Percentiles rank a stretch among this genome's conserved stretches.
phyloP scores from a whole-genome alignment of 2,113 vertebrate species.

The Hystrix brachyura region DNA sequence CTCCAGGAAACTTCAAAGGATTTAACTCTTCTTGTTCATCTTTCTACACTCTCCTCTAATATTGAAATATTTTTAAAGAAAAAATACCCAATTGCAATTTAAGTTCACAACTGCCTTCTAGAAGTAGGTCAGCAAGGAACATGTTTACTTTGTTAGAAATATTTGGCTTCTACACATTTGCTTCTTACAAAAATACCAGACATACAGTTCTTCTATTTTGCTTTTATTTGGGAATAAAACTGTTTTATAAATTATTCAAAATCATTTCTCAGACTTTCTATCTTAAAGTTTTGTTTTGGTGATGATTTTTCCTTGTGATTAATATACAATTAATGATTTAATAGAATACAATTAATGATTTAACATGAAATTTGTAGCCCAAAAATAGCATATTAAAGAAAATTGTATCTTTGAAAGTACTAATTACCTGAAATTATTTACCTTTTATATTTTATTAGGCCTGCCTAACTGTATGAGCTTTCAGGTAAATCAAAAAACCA shows the following conservation, averaged over 20 bases:
- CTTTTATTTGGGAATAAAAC: conserved; percentile 10
- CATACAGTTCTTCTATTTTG: conserved; percentile 36
- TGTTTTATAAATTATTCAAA: conserved; percentile 45
- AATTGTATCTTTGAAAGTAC: conserved; percentile 35
- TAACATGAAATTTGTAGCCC: conserved; percentile 37
- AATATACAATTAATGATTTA: conserved; percentile 41
- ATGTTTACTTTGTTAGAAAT: neutral
- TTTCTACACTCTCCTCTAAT: conserved; percentile 79
- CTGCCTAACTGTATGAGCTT: conserved; percentile 4
- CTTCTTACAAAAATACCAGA: conserved; percentile 52
- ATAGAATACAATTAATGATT: conserved; percentile 34
- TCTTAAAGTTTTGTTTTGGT: conserved; percentile 61
- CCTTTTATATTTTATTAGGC: conserved; percentile 26
- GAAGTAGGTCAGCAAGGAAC: neutral
- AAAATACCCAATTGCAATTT: conserved; percentile 32
- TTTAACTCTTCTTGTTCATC: conserved; percentile 83
- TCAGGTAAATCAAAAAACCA: conserved; percentile 51
- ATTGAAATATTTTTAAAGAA: conserved; percentile 75
- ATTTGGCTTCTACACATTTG: conserved; percentile 51
- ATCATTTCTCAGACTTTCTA: conserved; percentile 63
- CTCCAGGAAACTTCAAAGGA: conserved; percentile 83
- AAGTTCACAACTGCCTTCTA: conserved; percentile 6
- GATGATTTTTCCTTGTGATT: conserved; percentile 41
- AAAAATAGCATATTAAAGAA: conserved; percentile 56
- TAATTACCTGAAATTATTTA: conserved; percentile 62